Evolutionary conservation across 2,888 invertebrate species (phyloP).

Genomic region (Chaitophorus viminalis): DNA sequence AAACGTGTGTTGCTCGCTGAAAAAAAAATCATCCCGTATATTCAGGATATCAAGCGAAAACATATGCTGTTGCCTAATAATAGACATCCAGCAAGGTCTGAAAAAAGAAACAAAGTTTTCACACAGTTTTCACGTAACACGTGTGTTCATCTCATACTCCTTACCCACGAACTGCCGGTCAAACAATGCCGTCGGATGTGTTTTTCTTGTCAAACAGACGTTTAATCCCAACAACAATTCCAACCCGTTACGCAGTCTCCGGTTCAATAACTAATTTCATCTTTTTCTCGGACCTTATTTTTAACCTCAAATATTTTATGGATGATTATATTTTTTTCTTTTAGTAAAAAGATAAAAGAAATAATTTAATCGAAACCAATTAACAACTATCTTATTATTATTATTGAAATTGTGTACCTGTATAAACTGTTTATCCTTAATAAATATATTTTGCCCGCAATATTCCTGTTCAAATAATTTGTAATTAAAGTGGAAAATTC

Average conservation of each 20-base stretch:
- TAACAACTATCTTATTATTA: background rate
- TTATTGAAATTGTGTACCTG: background rate
- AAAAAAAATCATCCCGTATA: too few species aligned
- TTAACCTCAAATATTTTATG: background rate
- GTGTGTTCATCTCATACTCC: background rate
- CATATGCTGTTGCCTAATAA: background rate
- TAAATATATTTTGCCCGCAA: background rate
- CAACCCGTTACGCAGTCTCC: background rate
- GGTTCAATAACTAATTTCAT: background rate
- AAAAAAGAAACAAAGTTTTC: background rate
- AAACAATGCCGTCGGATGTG: background rate
- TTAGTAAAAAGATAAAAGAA: constrained; percentile 18
- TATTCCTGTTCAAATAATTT: constrained; percentile 17
- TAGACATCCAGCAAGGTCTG: background rate
- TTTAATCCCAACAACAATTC: constrained; percentile 23
- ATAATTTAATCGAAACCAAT: constrained; percentile 16
- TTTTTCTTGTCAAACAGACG: background rate
- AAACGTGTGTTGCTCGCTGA: too few species aligned
- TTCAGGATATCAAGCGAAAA: background rate
- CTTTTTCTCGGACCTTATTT: background rate
- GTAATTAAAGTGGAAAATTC: constrained; percentile 40
- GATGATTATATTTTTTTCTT: background rate
- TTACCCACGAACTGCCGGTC: background rate
- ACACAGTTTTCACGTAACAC: constrained; percentile 6
- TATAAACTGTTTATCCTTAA: background rate